Evolutionary conservation across 2,797 vertebrate genomes (phyloP), one percentile per base, ranked within the genome.

Genomic region (Sandelia bainsii): DNA sequence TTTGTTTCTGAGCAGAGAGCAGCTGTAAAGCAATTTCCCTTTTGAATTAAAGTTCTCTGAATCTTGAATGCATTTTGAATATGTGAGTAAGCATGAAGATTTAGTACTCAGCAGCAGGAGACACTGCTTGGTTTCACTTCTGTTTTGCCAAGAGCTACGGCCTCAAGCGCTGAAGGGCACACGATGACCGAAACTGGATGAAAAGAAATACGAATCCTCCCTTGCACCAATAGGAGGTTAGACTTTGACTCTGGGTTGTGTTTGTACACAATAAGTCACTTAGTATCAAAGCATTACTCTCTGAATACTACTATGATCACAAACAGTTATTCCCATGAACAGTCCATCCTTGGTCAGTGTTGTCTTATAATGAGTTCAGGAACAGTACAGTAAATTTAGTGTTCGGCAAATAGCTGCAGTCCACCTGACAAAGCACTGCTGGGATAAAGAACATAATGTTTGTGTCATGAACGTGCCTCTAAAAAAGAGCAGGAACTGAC

Each of bases 141-240:
- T 17, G 32, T 19, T 9, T 29, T 6, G 29, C 9, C 25, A 34
- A 34, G 52, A 48, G 51, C 60, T 54, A 50, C 12, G 8, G 29
- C 29, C 62, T 62, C 58, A 12, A 34, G 32, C 56, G 58, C 34
- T 27, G 45, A 54, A 59, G 58, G 42, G 42, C 52, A 67, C 20
- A 6, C 50, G 52, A 63, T 17, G 58, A 45, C 25, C 61, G 59
- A 54, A 72, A 68, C 37, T 12, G 20, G n/a, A 45, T 20, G 23
- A 59, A 27, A 42, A 68, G 19, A 32, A 63, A 77, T 50, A 56
- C 46, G 37, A 78, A 72, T 57, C 19, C 23, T 14, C 50, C 52
- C 5, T 37, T 51, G 53, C 57, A 46, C 59, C 46, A 57, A 44
- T 58, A 57, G 56, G 1, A 54, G 25, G n/a, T 73, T 48, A 37